phyloP scores from a whole-genome alignment of 2,797 vertebrate genomes.

The Bryconaethiops microstoma region DNA sequence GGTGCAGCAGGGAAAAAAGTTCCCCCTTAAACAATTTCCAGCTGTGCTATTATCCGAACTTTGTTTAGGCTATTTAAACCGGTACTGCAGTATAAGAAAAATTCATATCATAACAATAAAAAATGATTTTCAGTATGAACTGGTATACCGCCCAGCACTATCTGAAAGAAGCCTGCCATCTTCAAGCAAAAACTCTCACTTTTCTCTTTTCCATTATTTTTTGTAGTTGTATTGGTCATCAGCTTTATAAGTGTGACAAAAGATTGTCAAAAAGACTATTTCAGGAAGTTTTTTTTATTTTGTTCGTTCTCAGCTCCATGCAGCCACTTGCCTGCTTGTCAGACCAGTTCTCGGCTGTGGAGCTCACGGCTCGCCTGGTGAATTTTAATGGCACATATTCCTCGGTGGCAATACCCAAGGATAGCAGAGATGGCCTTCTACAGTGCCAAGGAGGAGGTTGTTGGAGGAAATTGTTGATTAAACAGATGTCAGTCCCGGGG shows the following conservation, averaged over 20 bases:
- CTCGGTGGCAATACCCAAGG: constrained; percentile 66
- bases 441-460: constrained; percentile 65
- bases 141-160: no score
- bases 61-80: no score
- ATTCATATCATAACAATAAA: no score
- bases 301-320: constrained; percentile 47
- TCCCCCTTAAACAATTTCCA: no score
- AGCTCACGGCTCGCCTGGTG: constrained; percentile 54
- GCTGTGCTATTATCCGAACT: no score
- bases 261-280: constrained; percentile 26
- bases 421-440: constrained; percentile 65
- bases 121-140: no score
- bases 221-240: constrained; percentile 1
- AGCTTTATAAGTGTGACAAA: not conserved
- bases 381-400: constrained; percentile 72
- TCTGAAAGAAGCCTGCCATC: constrained; percentile 36
- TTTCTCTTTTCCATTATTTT: not conserved
- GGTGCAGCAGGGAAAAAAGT: no score
- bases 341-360: constrained; percentile 7
- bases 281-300: constrained; percentile 39
- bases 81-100: no score
- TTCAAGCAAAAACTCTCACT: constrained; percentile 18
- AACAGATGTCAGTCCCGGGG: constrained; percentile 69
- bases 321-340: constrained; percentile 51
- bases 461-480: constrained; percentile 77